phyloP scores from a whole-genome alignment of 37 sponge, comb jelly and placozoan species.

The Tethya wilhelma region DNA sequence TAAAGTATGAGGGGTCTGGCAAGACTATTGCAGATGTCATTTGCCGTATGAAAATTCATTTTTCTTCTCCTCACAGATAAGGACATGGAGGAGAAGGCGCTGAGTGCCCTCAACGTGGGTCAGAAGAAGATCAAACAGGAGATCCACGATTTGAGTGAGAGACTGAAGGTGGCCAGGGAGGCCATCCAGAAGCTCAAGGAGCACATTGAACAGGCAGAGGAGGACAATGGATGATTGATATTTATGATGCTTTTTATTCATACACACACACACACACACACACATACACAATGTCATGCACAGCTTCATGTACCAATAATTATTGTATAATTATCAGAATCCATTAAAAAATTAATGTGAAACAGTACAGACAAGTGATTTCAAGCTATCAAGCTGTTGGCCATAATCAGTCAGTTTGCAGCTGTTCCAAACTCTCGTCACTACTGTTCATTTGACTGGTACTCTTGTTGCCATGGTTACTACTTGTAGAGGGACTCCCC shows the following conservation, averaged over 20 bases:
- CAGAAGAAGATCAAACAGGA: conserved; percentile 82
- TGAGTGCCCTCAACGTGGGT: conserved; percentile 58
- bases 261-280: conserved; percentile 12
- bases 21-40: too few relatives aligned
- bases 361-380: too few relatives aligned
- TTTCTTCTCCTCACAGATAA: conserved; percentile 45
- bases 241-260: not conserved
- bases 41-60: too few relatives aligned
- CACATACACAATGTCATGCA: not conserved
- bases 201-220: conserved; percentile 76
- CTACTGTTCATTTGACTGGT: too few relatives aligned
- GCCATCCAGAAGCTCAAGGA: conserved; percentile 61
- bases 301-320: not conserved
- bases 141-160: conserved; percentile 81
- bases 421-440: too few relatives aligned
- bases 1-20: too few relatives aligned
- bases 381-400: too few relatives aligned
- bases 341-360: too few relatives aligned
- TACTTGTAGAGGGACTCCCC: too few relatives aligned
- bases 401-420: too few relatives aligned
- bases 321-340: too few relatives aligned
- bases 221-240: conserved; percentile 11
- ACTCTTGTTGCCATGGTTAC: too few relatives aligned
- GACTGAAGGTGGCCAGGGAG: conserved; percentile 73
- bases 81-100: conserved; percentile 76